A percentile compares a stretch with the other conserved stretches of the same genome.
Evolutionary conservation across 1,140 invertebrate genomes (phyloP).

Genomic region (Ericerus pela): DNA sequence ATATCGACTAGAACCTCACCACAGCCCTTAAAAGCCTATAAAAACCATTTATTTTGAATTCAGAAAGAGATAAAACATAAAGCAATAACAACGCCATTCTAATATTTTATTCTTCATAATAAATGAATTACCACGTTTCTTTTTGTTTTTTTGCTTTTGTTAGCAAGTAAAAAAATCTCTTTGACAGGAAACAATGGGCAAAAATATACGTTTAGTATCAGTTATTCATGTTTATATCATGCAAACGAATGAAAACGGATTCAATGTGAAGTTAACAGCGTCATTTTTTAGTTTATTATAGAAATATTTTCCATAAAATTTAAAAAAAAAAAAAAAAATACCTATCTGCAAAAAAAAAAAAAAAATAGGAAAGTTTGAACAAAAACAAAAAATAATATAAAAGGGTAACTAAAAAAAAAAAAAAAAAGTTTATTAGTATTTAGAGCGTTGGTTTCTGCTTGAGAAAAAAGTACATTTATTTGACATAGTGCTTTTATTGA

Average conservation of each 20-base stretch:
- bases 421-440: slow-evolving; percentile 11
- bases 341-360: not conserved
- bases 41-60: too few species aligned
- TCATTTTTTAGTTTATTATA: slow-evolving; percentile 11
- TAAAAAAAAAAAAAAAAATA: too few species aligned
- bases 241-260: slow-evolving; percentile 4
- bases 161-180: too few species aligned
- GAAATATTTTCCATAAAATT: slow-evolving; percentile 8
- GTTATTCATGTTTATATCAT: not conserved
- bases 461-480: slow-evolving; percentile 10
- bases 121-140: too few species aligned
- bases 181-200: too few species aligned
- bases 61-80: too few species aligned
- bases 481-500: slow-evolving; percentile 12
- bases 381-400: not conserved
- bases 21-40: too few species aligned
- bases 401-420: not conserved
- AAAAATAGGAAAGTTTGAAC: not conserved
- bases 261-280: slow-evolving; percentile 4
- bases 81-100: too few species aligned
- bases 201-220: not conserved
- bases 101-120: too few species aligned
- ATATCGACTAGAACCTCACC: too few species aligned
- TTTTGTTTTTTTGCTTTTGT: too few species aligned
- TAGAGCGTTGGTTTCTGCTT: not conserved